These are phyloP conservation scores for Myotis planiceps DNA, from an alignment of 2,797 vertebrate species.

Conservation along the genomic window DNA sequence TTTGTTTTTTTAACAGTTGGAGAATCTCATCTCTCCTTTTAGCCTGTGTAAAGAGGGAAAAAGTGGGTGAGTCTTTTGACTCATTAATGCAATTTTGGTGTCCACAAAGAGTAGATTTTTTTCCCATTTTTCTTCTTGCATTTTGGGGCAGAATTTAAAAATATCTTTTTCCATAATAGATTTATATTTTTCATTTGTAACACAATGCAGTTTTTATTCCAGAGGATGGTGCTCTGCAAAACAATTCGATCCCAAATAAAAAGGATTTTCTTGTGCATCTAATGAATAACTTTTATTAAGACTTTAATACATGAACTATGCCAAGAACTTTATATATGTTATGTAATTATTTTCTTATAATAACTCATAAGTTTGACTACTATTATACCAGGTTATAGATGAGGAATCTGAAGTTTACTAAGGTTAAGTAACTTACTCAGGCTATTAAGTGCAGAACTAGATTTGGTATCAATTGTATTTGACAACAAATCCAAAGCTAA, in stretches of 20 bases:
- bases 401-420: not conserved
- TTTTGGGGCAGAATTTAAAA: slow-evolving; percentile 29
- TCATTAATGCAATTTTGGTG: not conserved
- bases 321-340: not conserved
- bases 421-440: not conserved
- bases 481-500: not conserved
- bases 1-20: slow-evolving; percentile 82
- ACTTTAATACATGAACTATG: not conserved
- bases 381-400: not conserved
- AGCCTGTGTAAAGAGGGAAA: slow-evolving; percentile 74
- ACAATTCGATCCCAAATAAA: not conserved
- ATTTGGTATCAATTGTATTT: not conserved
- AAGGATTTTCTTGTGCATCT: not conserved
- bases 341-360: slow-evolving; percentile 38
- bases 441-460: not conserved
- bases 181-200: not conserved
- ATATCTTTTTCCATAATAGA: slow-evolving; percentile 8
- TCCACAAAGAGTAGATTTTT: not conserved
- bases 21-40: slow-evolving; percentile 85
- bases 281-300: not conserved
- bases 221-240: not conserved
- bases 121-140: not conserved
- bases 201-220: slow-evolving; percentile 4
- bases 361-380: not conserved
- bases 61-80: slow-evolving; percentile 26